Evolutionary conservation across 2,113 vertebrate genomes (phyloP), one percentile per base, ranked within the genome.

Genomic region (Epinephelus fuscoguttatus): DNA sequence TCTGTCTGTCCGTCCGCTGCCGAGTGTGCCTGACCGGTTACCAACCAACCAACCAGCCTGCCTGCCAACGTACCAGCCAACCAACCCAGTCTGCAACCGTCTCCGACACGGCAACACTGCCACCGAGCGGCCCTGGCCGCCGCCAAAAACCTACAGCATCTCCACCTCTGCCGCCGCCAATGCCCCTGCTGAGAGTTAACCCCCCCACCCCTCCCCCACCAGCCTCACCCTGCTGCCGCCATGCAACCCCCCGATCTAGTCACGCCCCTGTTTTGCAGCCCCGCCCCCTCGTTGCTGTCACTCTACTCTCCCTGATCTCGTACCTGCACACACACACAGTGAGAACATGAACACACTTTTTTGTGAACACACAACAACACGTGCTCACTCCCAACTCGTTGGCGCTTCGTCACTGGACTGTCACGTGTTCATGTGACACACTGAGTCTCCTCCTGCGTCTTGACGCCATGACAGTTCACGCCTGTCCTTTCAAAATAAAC

Each of bases 61-160:
- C 85, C 90, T 79, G 76, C 73, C 84, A 71, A 76, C 77, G 14
- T 47, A 92, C 92, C 90, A 91, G 87, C 87, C 76, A 79, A 84
- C 73, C 91, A 85, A 89, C 75, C 79, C 81, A 92, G 89, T 88
- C 91, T 90, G 80, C 88, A 86, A 91, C 83, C 27, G 84, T 90
- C 86, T 92, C 81, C 75, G 75, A 88, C 84, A 88, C 84, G 93
- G 93, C 92, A 84, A 93, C 92, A 94, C 91, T 94, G 93, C 94
- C 92, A 93, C 82, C 75, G 56, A 90, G 89, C 88, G 82, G 86
- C 86, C 27, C 17, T 11, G 53, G 67, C 88, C 33, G 88, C 85
- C 74, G 85, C 76, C 80, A 88, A 90, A 84, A 70, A 74, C 74
- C 33, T 37, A 37, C 33, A 37, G 33, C 33, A 12, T 33, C 10